phyloP scores from a whole-genome alignment of 2,888 invertebrate genomes.

The Rosalia funebris region DNA sequence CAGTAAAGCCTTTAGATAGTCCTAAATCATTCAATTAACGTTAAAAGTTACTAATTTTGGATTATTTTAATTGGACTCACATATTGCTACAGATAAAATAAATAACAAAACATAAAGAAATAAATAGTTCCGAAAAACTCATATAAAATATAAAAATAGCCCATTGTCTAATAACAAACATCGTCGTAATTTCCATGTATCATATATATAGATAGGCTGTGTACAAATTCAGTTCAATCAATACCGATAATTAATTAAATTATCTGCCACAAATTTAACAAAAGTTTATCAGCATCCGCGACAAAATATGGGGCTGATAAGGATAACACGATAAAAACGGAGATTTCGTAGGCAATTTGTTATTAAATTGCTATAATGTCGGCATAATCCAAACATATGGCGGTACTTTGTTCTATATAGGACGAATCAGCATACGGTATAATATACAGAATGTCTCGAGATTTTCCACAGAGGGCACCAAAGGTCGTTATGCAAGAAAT shows the following conservation, averaged over 20 bases:
- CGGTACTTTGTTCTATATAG: neutral
- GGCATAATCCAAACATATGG: neutral
- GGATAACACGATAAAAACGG: slow-evolving; percentile 2
- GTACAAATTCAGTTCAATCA: slow-evolving; percentile 2
- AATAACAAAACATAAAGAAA: too few species aligned
- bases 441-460: too few species aligned
- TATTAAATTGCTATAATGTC: slow-evolving; percentile 15
- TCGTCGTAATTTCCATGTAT: neutral
- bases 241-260: slow-evolving; percentile 14
- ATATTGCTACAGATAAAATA: too few species aligned
- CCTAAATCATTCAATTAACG: too few species aligned
- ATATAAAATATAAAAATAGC: neutral
- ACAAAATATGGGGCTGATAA: neutral
- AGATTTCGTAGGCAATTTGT: slow-evolving; percentile 8
- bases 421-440: too few species aligned
- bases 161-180: neutral
- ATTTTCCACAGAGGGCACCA: too few species aligned
- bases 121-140: too few species aligned
- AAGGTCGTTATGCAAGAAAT: too few species aligned
- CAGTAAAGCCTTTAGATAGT: too few species aligned
- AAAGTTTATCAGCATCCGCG: slow-evolving; percentile 1
- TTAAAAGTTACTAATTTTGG: too few species aligned
- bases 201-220: neutral
- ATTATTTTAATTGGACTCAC: too few species aligned
- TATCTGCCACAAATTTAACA: slow-evolving; percentile 2